Percentiles rank a stretch among this genome's conserved stretches.
Evolutionary conservation across 2,797 vertebrate genomes (phyloP).

Genomic region (Hypotaenidia okinawae): DNA sequence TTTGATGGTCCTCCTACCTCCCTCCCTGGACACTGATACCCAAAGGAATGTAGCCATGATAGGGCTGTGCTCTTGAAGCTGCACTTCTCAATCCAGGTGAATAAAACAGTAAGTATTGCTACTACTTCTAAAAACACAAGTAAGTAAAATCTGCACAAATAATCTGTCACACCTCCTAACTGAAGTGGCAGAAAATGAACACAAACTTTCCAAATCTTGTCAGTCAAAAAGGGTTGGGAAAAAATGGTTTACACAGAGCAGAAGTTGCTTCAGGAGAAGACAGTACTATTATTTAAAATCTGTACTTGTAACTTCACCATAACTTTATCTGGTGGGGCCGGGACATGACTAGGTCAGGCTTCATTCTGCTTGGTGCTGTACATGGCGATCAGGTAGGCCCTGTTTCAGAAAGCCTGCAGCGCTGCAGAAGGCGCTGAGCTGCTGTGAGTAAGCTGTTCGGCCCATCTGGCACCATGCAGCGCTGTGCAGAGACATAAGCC

Average conservation of each 20-base stretch:
- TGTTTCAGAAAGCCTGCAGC: neutral
- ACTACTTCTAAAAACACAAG: neutral
- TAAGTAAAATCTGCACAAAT: neutral
- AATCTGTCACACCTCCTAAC: neutral
- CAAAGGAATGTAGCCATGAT: neutral
- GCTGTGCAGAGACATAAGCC: neutral
- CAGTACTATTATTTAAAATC: neutral
- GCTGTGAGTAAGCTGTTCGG: neutral
- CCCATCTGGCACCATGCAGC: rapidly evolving
- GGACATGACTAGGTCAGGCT: neutral
- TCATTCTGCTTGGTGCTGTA: neutral
- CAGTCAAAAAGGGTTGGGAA: neutral
- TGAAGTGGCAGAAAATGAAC: neutral
- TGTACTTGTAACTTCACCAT: neutral
- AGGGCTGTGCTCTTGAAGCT: neutral
- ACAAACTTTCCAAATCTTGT: neutral
- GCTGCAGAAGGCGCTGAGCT: neutral
- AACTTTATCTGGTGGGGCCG: neutral
- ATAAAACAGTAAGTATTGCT: neutral
- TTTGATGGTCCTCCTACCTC: neutral
- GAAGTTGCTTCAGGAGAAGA: neutral
- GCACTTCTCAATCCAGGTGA: neutral
- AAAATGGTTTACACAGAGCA: neutral
- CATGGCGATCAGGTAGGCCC: neutral
- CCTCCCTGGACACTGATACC: neutral